Evolutionary conservation across 1,140 invertebrate genomes (phyloP), one percentile per base, ranked within the genome.

Genomic region (Scaptomyza pallida): DNA sequence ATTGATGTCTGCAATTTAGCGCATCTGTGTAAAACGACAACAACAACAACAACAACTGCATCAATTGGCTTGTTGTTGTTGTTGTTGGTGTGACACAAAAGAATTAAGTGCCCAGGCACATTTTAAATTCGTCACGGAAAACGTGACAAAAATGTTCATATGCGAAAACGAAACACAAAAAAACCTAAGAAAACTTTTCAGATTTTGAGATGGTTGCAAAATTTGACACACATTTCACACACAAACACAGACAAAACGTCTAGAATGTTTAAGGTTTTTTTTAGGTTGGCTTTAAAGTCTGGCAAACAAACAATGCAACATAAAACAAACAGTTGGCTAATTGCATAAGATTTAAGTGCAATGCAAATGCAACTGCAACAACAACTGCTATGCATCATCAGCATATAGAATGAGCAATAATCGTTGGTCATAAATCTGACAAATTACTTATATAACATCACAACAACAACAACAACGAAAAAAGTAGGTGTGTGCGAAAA

Each of bases 41-140:
- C 70, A 75, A 64, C 72, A 72, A 59, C 33, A 64, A 30, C 17
- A 45, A 33, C 52, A 65, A 65, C 21, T 50, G 68, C 40, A 62
- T 23, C n/a, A 17, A 48, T 52, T 61, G 44, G n/a, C n/a, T 26
- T 59, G 45, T 16, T 59, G 47, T 26, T 60, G 35, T 33, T 67
- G 64, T 16, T 52, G 69, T 41, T 68, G 78, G 54, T 78, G 75
- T 78, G 75, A 75, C 75, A 88, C 82, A 88, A 88, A 88, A 88
- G 82, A 88, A 88, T 86, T 82, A 88, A 88, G 82, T 88, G 82
- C 83, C 82, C 82, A 79, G 70, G 81, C 81, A 76, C 82, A 86
- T 86, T 86, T 86, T 75, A 89, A 89, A 88, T 88, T 88, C 82
- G 82, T 88, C 82, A 88, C 82, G 82, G 82, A 88, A 88, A 88